Percentiles rank a stretch among this genome's conserved stretches.
Evolutionary conservation across 2,113 vertebrate species (phyloP).

Genomic region (Ophthalmotilapia sp.): DNA sequence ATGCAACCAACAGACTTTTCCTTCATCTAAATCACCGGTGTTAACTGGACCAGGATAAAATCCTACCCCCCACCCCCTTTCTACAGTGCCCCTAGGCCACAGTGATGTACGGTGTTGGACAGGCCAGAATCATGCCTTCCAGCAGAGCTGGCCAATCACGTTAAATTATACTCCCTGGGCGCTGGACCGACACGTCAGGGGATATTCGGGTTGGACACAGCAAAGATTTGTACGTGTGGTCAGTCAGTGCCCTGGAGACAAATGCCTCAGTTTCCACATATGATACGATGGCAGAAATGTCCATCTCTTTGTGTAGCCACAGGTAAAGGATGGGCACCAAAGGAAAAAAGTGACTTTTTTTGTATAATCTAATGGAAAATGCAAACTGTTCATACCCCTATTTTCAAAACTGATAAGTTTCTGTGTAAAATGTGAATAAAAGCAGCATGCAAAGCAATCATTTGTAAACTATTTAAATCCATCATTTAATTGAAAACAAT

Average conservation of each 20-base stretch:
- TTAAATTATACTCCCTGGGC: slow-evolving; percentile 68
- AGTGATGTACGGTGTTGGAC: slow-evolving; percentile 67
- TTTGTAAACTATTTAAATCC: neutral
- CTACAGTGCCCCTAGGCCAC: slow-evolving; percentile 55
- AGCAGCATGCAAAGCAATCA: neutral
- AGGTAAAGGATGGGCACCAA: slow-evolving; percentile 30
- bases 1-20: slow-evolving; percentile 9
- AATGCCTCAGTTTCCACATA: slow-evolving; percentile 43
- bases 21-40: slow-evolving; percentile 23
- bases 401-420: neutral
- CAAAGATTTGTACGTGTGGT: slow-evolving; percentile 44
- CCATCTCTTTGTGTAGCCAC: slow-evolving; percentile 35
- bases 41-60: slow-evolving; percentile 68
- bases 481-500: neutral
- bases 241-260: slow-evolving; percentile 63
- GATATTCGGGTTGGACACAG: slow-evolving; percentile 61
- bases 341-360: neutral
- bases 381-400: neutral
- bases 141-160: slow-evolving; percentile 72
- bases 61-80: neutral
- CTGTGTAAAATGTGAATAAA: neutral
- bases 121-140: slow-evolving; percentile 73
- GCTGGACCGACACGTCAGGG: slow-evolving; percentile 55
- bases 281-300: slow-evolving; percentile 36
- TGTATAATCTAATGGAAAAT: neutral